phyloP scores from a whole-genome alignment of 1,140 invertebrate species.

The Drosophila orosa region DNA sequence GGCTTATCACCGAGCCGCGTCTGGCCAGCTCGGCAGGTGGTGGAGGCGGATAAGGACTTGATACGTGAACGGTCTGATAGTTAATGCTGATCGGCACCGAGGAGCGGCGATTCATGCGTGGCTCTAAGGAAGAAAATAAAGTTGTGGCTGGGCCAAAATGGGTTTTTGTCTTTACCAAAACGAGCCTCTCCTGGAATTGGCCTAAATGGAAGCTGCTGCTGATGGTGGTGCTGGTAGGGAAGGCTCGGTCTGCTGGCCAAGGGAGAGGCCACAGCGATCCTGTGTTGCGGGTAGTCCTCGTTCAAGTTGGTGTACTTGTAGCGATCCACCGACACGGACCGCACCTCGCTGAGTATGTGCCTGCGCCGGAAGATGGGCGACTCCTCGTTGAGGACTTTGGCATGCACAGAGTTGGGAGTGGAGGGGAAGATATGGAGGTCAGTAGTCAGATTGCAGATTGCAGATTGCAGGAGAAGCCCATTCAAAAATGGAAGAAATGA shows the following conservation, averaged over 20 bases:
- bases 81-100: slow-evolving; percentile 71
- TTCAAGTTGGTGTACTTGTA: slow-evolving; percentile 44
- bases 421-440: slow-evolving; percentile 6
- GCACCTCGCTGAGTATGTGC: slow-evolving; percentile 59
- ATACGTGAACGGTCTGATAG: slow-evolving; percentile 61
- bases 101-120: slow-evolving; percentile 43
- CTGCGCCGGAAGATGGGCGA: slow-evolving; percentile 42
- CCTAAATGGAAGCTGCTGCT: slow-evolving; percentile 10
- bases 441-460: slow-evolving; percentile 33
- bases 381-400: slow-evolving; percentile 29
- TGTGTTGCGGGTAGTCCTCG: slow-evolving; percentile 25
- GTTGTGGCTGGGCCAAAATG: slow-evolving; percentile 4
- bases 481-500: slow-evolving; percentile 32
- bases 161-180: slow-evolving; percentile 11
- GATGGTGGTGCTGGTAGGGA: not conserved
- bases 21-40: slow-evolving; percentile 41
- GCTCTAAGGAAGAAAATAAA: slow-evolving; percentile 28
- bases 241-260: slow-evolving; percentile 23
- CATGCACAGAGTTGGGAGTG: slow-evolving; percentile 17
- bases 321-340: slow-evolving; percentile 72
- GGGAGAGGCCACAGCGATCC: slow-evolving; percentile 11
- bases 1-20: slow-evolving; percentile 61
- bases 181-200: slow-evolving; percentile 25
- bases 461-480: slow-evolving; percentile 29
- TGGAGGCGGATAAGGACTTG: slow-evolving; percentile 20